Evolutionary conservation across 2,113 vertebrate genomes (phyloP), one percentile per base, ranked within the genome.

Genomic region (Dipodomys spectabilis): DNA sequence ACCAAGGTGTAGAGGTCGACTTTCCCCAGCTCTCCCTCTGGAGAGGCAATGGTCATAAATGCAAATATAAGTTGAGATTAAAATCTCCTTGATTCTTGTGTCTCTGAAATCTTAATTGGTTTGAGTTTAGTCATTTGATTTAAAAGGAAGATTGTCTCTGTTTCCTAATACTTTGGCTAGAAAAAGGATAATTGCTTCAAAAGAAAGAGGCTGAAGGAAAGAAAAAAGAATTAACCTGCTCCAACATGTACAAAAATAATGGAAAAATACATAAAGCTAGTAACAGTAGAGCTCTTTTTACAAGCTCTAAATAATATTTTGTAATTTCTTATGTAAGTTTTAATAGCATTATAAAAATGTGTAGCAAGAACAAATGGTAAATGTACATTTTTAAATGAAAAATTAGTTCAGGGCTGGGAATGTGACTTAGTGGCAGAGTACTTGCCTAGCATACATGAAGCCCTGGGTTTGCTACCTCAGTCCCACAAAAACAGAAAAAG

Each of bases 201-300:
- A 91, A 57, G 32, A 86, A 94, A 87, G 30, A 73, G 39, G 23
- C 23, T 82, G 78, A 67, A 62, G 49, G 28, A 87, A 71, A 39
- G 27, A 44, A 57, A 28, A 65, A 90, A 92, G 72, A 78, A 49
- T 49, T 49, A 91, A 68, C 45, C 60, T 49, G 60, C 13, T 69
- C 44, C 91, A 85, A 78, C 60, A 64, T 71, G 89, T 68, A 93
- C 25, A 94, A 91, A 86, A n/a, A 11, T 93, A 95, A 81, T 71
- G 30, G 35, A 89, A 83, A 94, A 80, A 77, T 74, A 83, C 39
- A 72, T 27, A 18, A 72, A 20, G 27, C 57, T 67, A 72, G 39
- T 27, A 28, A 90, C 2, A 90, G 44, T 64, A 68, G 19, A n/a
- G 18, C 23, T 60, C 77, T 77, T 65, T 79, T 72, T 35, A 78